Evolutionary conservation across 1,140 invertebrate genomes (phyloP).

Genomic region (Andricus grossulariae): DNA sequence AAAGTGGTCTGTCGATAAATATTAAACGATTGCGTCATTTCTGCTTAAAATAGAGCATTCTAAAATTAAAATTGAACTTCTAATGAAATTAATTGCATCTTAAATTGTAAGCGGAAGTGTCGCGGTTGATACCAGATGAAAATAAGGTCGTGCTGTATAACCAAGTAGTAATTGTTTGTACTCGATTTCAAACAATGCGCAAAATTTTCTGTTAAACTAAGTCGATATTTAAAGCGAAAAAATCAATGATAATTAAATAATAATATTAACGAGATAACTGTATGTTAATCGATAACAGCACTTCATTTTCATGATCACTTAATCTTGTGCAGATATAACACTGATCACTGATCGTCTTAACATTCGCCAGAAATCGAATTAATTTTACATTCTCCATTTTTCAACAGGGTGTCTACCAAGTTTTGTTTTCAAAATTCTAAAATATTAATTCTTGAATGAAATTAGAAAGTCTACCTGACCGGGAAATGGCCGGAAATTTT

Average conservation of each 20-base stretch:
- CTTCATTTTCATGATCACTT: conserved; percentile 28
- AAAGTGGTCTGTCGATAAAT: conserved; percentile 14
- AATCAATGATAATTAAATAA: conserved; percentile 6
- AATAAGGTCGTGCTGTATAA: conserved; percentile 22
- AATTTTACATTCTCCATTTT: not conserved
- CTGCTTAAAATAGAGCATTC: not conserved
- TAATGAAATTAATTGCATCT: not conserved
- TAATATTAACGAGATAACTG: conserved; percentile 12
- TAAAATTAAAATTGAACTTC: not conserved
- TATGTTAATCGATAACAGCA: conserved; percentile 10
- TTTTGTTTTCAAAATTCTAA: no score
- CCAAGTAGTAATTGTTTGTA: conserved; percentile 2
- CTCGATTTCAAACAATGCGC: conserved; percentile 1
- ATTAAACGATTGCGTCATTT: not conserved
- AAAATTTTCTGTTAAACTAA: conserved; percentile 8
- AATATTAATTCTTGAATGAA: not conserved
- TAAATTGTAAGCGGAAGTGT: conserved; percentile 5
- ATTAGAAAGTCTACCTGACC: no score
- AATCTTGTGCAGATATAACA: not conserved
- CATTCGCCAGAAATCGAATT: not conserved
- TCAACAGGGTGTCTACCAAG: not conserved
- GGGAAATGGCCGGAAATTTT: no score
- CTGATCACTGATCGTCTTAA: conserved; percentile 24
- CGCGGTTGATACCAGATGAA: not conserved
- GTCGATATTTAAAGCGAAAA: conserved; percentile 18